phyloP scores from a whole-genome alignment of 2,113 vertebrate genomes.

The Equus przewalskii region DNA sequence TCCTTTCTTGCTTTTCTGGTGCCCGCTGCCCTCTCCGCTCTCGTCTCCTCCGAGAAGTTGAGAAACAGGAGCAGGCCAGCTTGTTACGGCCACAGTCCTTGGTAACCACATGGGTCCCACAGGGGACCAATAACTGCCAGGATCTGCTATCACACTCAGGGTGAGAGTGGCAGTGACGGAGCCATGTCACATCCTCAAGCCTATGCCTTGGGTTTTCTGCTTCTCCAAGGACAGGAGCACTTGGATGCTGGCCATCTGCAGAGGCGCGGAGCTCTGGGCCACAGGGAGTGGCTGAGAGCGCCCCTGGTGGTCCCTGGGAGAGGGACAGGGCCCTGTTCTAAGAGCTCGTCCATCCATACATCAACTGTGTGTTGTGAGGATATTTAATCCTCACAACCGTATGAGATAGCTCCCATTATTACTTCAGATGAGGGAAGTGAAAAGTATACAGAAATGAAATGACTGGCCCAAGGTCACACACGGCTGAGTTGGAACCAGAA shows the following conservation, averaged over 20 bases:
- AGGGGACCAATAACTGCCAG: not conserved
- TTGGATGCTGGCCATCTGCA: fast-evolving
- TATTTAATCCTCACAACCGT: not conserved
- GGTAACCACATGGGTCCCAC: not conserved
- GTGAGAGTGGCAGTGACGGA: not conserved
- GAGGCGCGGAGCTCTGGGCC: fast-evolving
- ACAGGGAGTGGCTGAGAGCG: fast-evolving
- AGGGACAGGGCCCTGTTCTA: not conserved
- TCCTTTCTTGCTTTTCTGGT: not conserved
- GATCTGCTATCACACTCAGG: not conserved
- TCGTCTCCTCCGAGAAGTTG: not conserved
- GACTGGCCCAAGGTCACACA: not conserved
- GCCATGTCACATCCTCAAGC: not conserved
- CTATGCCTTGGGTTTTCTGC: not conserved
- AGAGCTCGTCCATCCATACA: fast-evolving
- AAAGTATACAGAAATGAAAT: not conserved
- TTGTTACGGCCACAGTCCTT: not conserved
- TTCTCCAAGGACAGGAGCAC: not conserved
- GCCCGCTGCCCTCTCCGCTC: not conserved
- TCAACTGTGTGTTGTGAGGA: too few relatives aligned
- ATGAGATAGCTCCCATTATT: not conserved
- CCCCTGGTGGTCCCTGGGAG: not conserved
- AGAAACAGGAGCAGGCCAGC: not conserved
- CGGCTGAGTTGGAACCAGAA: not conserved
- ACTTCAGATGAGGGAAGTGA: not conserved